A percentile compares a stretch with the other conserved stretches of the same genome.
Evolutionary conservation across 2,888 invertebrate species (phyloP).

Genomic region (Pachliopta kotzebuea): DNA sequence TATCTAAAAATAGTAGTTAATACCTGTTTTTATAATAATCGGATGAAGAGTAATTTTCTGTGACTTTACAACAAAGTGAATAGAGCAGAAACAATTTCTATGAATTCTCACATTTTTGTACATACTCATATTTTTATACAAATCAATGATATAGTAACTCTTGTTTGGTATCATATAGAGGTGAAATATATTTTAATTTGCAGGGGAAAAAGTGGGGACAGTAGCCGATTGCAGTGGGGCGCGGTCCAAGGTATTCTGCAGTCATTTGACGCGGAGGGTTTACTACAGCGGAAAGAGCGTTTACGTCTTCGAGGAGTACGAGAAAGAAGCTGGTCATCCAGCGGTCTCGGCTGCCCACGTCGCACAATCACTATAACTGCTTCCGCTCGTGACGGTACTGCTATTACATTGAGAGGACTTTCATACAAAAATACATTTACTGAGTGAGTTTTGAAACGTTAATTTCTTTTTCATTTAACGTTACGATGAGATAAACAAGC

Average conservation of each 20-base stretch:
- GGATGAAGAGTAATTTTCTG: too few species aligned
- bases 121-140: too few species aligned
- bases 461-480: too few species aligned
- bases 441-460: constrained; percentile 76
- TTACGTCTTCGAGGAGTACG: constrained; percentile 77
- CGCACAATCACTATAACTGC: constrained; percentile 59
- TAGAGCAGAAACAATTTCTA: too few species aligned
- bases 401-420: constrained; percentile 75
- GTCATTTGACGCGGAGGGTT: constrained; percentile 60
- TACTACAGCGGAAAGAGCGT: constrained; percentile 48
- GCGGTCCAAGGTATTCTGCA: constrained; percentile 80
- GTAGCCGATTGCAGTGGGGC: constrained; percentile 84
- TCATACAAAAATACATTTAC: constrained; percentile 74
- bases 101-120: too few species aligned
- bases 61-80: too few species aligned
- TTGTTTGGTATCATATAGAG: too few species aligned
- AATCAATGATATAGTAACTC: too few species aligned
- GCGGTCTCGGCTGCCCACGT: constrained; percentile 37
- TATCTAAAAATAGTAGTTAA: too few species aligned
- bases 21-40: too few species aligned
- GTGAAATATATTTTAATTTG: background rate
- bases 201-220: constrained; percentile 60
- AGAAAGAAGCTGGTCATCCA: constrained; percentile 65
- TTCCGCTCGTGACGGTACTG: constrained; percentile 76
- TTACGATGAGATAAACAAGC: too few species aligned